Evolutionary conservation across 2,797 vertebrate species (phyloP).

Genomic region (Mormyrus proboscirostris): DNA sequence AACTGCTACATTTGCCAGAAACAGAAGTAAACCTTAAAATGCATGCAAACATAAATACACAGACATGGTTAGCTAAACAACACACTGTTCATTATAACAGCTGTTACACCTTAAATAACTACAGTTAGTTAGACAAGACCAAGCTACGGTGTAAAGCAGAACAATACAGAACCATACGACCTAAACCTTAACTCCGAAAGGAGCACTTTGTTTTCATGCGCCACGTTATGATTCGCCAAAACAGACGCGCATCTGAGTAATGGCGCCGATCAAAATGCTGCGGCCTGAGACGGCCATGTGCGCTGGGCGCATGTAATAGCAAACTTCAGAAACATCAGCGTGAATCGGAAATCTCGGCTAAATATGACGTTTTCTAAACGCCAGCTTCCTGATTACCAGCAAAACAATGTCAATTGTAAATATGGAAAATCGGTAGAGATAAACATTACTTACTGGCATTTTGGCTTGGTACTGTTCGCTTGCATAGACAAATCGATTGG

Average conservation of each 20-base stretch:
- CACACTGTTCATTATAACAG: neutral
- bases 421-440: neutral
- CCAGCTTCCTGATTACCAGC: neutral
- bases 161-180: neutral
- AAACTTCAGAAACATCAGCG: neutral
- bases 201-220: neutral
- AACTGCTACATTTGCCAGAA: neutral
- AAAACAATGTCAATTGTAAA: neutral
- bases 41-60: neutral
- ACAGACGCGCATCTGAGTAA: neutral
- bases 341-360: neutral
- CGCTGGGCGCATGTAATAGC: neutral
- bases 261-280: neutral
- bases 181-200: neutral
- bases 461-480: constrained; percentile 25
- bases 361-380: neutral
- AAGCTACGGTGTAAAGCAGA: neutral
- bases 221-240: neutral
- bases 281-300: neutral
- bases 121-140: neutral
- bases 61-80: neutral
- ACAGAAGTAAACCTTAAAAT: neutral
- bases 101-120: neutral
- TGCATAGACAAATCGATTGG: constrained; percentile 32
- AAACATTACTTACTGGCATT: constrained; percentile 57